Percentiles rank a stretch among this genome's conserved stretches.
These are phyloP conservation scores for Dynastes hyllus DNA, from an alignment of 2,888 invertebrate species.

Conservation along the genomic window DNA sequence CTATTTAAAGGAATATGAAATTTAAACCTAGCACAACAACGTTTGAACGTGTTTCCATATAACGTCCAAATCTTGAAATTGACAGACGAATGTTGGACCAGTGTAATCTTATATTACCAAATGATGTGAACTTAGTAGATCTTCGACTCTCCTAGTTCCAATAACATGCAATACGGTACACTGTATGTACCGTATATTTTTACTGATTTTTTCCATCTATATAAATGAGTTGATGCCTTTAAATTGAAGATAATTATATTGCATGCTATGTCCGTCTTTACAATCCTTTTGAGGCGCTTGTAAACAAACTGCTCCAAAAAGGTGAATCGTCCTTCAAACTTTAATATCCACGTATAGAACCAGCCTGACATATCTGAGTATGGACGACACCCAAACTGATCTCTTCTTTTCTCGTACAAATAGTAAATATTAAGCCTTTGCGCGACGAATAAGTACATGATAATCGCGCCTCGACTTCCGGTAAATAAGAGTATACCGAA, in stretches of 20 bases:
- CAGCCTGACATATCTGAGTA: neutral
- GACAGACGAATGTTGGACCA: too few species aligned
- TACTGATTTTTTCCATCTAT: too few species aligned
- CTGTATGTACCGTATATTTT: too few species aligned
- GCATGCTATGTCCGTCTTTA: neutral
- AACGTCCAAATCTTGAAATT: too few species aligned
- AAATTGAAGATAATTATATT: neutral
- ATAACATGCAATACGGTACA: too few species aligned
- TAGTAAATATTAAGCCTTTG: neutral
- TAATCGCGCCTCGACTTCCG: conserved; percentile 31
- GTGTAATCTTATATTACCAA: too few species aligned
- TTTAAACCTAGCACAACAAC: too few species aligned
- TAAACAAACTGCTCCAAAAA: conserved; percentile 27
- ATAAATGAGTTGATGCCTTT: too few species aligned
- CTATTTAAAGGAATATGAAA: too few species aligned
- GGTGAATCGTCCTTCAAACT: conserved; percentile 23
- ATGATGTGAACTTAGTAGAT: too few species aligned
- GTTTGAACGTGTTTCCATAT: too few species aligned
- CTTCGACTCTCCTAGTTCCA: too few species aligned
- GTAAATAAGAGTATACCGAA: conserved; percentile 27
- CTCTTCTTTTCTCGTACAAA: neutral
- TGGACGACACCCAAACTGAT: neutral
- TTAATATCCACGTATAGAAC: conserved; percentile 1
- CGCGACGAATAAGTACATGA: conserved; percentile 8
- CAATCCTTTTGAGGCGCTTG: neutral